These are phyloP conservation scores for Cephalopholis sonnerati DNA, from an alignment of 2,113 vertebrate genomes.

Conservation along the genomic window DNA sequence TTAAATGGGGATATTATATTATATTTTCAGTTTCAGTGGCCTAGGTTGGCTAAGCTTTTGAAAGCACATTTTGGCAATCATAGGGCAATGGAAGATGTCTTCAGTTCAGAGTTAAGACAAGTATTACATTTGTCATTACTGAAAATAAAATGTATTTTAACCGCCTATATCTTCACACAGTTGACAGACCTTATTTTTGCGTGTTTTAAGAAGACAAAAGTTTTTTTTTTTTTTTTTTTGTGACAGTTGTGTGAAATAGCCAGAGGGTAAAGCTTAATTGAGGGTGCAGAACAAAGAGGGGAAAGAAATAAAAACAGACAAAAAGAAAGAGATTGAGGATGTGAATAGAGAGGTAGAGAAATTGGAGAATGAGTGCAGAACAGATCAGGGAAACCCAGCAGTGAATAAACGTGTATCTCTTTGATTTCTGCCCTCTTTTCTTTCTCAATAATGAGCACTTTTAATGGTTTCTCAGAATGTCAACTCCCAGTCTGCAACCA, in stretches of 20 bases:
- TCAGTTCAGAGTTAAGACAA: too few relatives aligned
- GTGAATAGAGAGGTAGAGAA: slow-evolving; percentile 34
- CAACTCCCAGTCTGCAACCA: slow-evolving; percentile 68
- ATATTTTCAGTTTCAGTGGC: too few relatives aligned
- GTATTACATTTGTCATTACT: too few relatives aligned
- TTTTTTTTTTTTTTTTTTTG: too few relatives aligned
- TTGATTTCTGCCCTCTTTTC: slow-evolving; percentile 70
- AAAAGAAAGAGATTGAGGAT: slow-evolving; percentile 17
- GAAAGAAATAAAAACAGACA: slow-evolving; percentile 14
- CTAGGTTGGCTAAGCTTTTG: too few relatives aligned
- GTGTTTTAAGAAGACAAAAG: slow-evolving; percentile 33
- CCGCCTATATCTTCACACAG: slow-evolving; percentile 11
- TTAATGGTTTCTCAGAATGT: slow-evolving; percentile 69
- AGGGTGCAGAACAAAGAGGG: slow-evolving; percentile 40
- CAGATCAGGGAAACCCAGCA: slow-evolving; percentile 51
- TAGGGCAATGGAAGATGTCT: too few relatives aligned
- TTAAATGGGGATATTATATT: too few relatives aligned
- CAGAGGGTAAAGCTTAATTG: slow-evolving; percentile 47
- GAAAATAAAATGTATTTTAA: neutral
- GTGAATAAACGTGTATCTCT: slow-evolving; percentile 53
- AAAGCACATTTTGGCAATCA: too few relatives aligned
- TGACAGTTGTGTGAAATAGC: slow-evolving; percentile 22
- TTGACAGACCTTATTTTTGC: slow-evolving; percentile 6
- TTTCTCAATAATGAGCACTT: slow-evolving; percentile 70
- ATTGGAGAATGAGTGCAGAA: slow-evolving; percentile 41